Percentiles rank a stretch among this genome's conserved stretches.
phyloP scores from a whole-genome alignment of 2,113 vertebrate genomes.

The Tetraodon nigroviridis region DNA sequence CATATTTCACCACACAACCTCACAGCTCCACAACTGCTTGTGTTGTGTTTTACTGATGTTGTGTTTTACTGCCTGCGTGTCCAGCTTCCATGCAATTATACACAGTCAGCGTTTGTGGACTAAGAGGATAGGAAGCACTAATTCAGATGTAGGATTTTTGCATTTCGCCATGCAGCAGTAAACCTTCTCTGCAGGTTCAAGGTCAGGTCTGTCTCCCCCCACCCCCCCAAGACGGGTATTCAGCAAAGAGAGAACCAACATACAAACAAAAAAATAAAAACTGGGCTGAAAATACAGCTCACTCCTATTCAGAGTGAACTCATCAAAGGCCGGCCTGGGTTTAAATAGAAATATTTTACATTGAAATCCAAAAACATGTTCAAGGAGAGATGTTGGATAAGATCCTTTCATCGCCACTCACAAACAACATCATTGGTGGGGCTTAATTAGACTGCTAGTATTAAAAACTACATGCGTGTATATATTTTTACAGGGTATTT shows the following conservation, averaged over 20 bases:
- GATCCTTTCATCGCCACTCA: neutral
- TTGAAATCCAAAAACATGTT: neutral
- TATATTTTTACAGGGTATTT: neutral
- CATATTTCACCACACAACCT: neutral
- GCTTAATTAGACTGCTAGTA: neutral
- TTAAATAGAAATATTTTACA: neutral
- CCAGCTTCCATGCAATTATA: slow-evolving; percentile 22
- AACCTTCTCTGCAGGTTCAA: slow-evolving; percentile 18
- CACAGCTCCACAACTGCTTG: neutral
- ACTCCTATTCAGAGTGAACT: neutral
- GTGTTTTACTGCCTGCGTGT: slow-evolving; percentile 9
- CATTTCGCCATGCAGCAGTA: slow-evolving; percentile 5
- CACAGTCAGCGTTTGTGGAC: slow-evolving; percentile 15
- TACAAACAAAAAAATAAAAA: too few species aligned
- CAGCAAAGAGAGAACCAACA: neutral
- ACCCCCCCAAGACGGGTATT: neutral
- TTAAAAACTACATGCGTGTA: neutral
- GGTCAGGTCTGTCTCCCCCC: slow-evolving; percentile 8
- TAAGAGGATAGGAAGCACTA: slow-evolving; percentile 15
- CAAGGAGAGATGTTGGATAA: neutral
- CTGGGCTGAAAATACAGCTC: neutral
- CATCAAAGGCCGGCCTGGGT: too few species aligned
- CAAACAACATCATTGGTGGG: neutral
- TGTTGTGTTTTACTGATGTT: too few species aligned
- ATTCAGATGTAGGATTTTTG: slow-evolving; percentile 27